phyloP scores from a whole-genome alignment of 1,140 invertebrate genomes.

The Zaprionus kolodkinae region DNA sequence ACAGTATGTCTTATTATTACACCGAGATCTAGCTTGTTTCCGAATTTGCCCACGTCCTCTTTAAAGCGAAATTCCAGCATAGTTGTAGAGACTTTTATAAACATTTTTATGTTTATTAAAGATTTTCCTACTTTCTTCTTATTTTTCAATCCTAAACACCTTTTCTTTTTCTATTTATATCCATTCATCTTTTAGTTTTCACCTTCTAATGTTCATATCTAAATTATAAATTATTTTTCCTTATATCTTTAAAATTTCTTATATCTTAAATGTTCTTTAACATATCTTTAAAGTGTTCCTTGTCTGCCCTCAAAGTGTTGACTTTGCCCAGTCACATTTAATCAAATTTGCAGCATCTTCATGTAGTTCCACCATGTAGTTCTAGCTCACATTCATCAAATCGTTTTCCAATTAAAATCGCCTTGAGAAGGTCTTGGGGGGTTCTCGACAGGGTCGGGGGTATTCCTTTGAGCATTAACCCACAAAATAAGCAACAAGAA shows the following conservation, averaged over 20 bases:
- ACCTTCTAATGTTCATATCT: too few relatives aligned
- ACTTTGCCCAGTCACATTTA: conserved; percentile 1
- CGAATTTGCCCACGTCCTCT: too few relatives aligned
- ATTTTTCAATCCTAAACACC: too few relatives aligned
- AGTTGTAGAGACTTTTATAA: too few relatives aligned
- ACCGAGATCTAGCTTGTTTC: too few relatives aligned
- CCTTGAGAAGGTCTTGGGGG: not conserved
- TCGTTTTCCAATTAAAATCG: conserved; percentile 47
- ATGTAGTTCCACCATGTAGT: not conserved
- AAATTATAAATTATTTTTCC: too few relatives aligned
- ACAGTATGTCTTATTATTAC: too few relatives aligned
- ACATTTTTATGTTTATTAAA: too few relatives aligned
- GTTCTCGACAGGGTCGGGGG: not conserved
- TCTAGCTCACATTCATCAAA: conserved; percentile 24
- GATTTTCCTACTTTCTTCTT: too few relatives aligned
- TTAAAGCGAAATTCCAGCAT: too few relatives aligned
- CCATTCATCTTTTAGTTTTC: too few relatives aligned
- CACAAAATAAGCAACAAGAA: conserved; percentile 9
- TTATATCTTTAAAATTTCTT: not conserved
- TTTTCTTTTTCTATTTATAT: too few relatives aligned
- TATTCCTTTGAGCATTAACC: conserved; percentile 35
- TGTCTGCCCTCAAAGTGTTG: not conserved
- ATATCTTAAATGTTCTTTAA: not conserved
- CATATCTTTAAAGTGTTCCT: not conserved
- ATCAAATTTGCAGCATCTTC: conserved; percentile 23